These are phyloP conservation scores for Papilio polytes DNA, from an alignment of 1,140 invertebrate genomes.

Conservation along the genomic window DNA sequence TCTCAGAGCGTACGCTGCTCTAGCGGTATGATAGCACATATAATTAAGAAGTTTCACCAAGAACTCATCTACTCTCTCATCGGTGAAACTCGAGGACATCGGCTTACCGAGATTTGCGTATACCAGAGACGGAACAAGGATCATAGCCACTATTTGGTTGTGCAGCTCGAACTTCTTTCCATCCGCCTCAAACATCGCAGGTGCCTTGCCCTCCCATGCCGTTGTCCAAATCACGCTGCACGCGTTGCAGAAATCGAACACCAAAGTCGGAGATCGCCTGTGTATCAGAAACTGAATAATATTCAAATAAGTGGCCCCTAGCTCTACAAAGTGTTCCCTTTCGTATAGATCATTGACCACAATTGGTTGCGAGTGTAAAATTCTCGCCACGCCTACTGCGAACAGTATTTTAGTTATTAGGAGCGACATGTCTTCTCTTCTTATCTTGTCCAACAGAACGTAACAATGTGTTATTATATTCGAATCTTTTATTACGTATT, in stretches of 20 bases:
- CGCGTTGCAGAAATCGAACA: conserved; percentile 65
- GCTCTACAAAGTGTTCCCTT: conserved; percentile 64
- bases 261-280: conserved; percentile 51
- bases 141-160: conserved; percentile 85
- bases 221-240: conserved; percentile 65
- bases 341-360: conserved; percentile 51
- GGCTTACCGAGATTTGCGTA: conserved; percentile 75
- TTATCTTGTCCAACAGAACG: conserved; percentile 58
- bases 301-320: conserved; percentile 65
- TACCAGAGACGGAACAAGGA: conserved; percentile 85
- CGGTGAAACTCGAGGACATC: conserved; percentile 43
- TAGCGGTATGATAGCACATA: conserved; percentile 86
- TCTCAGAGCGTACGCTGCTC: conserved; percentile 85
- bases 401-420: conserved; percentile 62
- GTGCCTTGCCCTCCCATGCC: conserved; percentile 54
- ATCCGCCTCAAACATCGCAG: conserved; percentile 42
- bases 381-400: conserved; percentile 59
- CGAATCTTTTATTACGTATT: conserved; percentile 56
- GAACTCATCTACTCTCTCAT: conserved; percentile 86
- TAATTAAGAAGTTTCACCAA: conserved; percentile 86
- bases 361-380: conserved; percentile 59
- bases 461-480: conserved; percentile 56
- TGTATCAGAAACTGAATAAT: conserved; percentile 60
- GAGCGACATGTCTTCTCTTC: conserved; percentile 57
- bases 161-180: conserved; percentile 55